These are phyloP conservation scores for Apostichopus californicus DNA, from an alignment of 35 echinoderm and acorn worm genomes.

Conservation along the genomic window DNA sequence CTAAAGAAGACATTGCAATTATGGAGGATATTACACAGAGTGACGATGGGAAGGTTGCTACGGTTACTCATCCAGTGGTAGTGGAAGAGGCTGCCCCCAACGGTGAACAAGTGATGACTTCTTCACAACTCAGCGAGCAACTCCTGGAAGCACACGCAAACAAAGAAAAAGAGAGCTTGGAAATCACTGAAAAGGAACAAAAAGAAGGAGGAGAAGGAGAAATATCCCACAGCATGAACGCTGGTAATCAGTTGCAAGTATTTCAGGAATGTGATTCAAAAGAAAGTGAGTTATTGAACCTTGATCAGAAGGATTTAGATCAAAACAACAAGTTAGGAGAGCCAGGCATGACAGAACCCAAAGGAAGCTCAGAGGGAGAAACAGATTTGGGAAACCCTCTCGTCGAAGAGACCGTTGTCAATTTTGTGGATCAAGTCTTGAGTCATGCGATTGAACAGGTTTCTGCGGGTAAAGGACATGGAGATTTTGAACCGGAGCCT, in stretches of 20 bases:
- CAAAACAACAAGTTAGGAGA: constrained; percentile 22
- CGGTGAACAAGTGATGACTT: not conserved
- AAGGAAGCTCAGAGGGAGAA: not conserved
- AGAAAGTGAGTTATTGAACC: constrained; percentile 1
- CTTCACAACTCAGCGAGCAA: not conserved
- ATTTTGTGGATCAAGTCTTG: constrained; percentile 48
- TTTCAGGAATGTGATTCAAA: constrained; percentile 30
- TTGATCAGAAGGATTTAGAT: constrained; percentile 21
- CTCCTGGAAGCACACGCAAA: not conserved
- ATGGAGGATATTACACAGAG: not conserved
- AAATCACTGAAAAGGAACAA: not conserved
- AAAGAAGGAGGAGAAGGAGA: not conserved
- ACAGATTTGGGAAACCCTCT: not conserved
- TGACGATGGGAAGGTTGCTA: no score
- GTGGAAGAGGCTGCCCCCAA: not conserved
- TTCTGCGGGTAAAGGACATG: not conserved
- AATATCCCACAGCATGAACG: not conserved
- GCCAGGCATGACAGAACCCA: not conserved
- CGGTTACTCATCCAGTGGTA: not conserved
- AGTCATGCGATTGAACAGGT: constrained; percentile 33
- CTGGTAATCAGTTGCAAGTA: not conserved
- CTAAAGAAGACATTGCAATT: not conserved
- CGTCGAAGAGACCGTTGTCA: not conserved
- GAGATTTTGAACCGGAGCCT: not conserved
- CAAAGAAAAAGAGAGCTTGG: constrained; percentile 23